Percentiles rank a stretch among this genome's conserved stretches.
Evolutionary conservation across 2,797 vertebrate genomes (phyloP).

Genomic region (Huso huso): DNA sequence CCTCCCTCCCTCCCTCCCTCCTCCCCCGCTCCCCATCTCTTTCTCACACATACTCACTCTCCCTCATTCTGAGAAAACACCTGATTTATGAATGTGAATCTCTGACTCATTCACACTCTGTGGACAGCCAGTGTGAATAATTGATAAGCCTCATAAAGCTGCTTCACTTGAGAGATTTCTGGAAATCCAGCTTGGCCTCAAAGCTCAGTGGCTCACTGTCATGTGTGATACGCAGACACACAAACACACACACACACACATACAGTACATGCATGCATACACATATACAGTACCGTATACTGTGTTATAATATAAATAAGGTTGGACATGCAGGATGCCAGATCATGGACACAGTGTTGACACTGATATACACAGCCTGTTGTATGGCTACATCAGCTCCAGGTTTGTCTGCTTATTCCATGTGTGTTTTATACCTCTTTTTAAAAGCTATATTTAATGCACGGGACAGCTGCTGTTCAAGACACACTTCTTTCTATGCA

Average conservation of each 20-base stretch:
- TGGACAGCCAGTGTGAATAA: slow-evolving; percentile 33
- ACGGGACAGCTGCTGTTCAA: no score
- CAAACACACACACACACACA: slow-evolving; percentile 9
- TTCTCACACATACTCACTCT: not conserved
- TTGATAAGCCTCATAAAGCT: slow-evolving; percentile 28
- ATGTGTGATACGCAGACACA: not conserved
- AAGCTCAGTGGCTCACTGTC: slow-evolving; percentile 26
- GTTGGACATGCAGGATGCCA: no score
- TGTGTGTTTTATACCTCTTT: no score
- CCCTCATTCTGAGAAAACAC: slow-evolving; percentile 27
- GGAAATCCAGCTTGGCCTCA: slow-evolving; percentile 27
- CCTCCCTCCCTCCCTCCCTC: slow-evolving; percentile 23
- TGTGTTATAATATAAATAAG: not conserved
- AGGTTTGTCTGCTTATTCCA: no score
- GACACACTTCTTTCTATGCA: no score
- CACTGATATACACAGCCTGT: no score
- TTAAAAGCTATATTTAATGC: no score
- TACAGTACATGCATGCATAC: slow-evolving; percentile 6
- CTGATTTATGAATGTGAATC: slow-evolving; percentile 46
- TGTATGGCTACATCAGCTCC: no score
- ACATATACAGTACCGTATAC: not conserved
- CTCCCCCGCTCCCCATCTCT: slow-evolving; percentile 22
- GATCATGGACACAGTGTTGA: no score
- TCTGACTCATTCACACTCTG: slow-evolving; percentile 27
- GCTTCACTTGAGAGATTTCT: slow-evolving; percentile 21